A percentile compares a stretch with the other conserved stretches of the same genome.
Evolutionary conservation across 92 coral and sea anemone species (phyloP).

Genomic region (Pocillopora meandrina): DNA sequence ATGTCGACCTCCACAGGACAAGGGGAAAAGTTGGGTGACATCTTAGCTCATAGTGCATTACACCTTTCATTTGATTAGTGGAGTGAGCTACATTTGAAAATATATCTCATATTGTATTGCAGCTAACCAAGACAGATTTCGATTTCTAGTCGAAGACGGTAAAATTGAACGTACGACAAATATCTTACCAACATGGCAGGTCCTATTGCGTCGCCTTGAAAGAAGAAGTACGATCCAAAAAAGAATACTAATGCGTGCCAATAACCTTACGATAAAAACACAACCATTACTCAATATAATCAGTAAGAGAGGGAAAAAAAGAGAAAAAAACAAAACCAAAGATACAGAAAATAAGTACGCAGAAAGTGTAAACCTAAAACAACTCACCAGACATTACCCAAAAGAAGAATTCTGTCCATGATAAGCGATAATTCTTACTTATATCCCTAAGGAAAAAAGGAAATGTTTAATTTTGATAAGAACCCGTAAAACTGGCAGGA

Average conservation of each 20-base stretch:
- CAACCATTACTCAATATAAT: not conserved
- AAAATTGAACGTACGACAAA: not conserved
- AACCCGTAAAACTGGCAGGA: not conserved
- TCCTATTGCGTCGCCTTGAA: conserved; percentile 71
- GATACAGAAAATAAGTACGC: not conserved
- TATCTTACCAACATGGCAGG: conserved; percentile 41
- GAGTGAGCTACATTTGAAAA: no score
- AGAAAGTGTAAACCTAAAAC: not conserved
- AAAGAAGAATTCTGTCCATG: conserved; percentile 83
- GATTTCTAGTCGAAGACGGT: not conserved
- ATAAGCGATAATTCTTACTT: conserved; percentile 72
- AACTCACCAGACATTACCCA: conserved; percentile 89
- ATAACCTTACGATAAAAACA: conserved; percentile 52
- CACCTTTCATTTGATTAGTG: no score
- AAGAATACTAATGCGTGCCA: conserved; percentile 87
- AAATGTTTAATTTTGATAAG: conserved; percentile 3
- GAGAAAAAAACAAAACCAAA: not conserved
- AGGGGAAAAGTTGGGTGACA: no score
- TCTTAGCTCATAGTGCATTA: no score
- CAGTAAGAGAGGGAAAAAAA: not conserved
- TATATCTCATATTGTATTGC: no score
- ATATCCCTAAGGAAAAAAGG: conserved; percentile 67
- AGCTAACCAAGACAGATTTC: no score
- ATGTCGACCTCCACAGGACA: no score
- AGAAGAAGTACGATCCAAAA: conserved; percentile 79